phyloP scores from a whole-genome alignment of 2,797 vertebrate species.

The Tokudaia tokunoshimensis region DNA sequence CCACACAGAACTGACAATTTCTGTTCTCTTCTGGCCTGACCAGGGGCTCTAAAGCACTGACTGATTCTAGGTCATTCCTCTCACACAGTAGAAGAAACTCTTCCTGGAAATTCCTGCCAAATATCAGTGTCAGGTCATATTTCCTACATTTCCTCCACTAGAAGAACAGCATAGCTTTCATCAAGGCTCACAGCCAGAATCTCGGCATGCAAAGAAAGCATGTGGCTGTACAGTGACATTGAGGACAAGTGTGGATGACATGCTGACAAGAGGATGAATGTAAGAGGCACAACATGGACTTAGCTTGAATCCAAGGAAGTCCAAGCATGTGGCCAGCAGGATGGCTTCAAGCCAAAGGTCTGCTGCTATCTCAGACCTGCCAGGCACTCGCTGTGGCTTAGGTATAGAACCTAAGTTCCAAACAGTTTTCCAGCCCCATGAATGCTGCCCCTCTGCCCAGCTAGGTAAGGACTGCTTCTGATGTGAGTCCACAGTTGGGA shows the following conservation, averaged over 20 bases:
- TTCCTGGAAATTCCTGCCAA: slow-evolving; percentile 3
- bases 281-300: neutral
- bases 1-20: neutral
- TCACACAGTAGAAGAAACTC: neutral
- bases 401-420: neutral
- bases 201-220: neutral
- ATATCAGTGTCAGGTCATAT: slow-evolving; percentile 7
- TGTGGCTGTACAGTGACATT: neutral
- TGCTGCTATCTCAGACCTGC: neutral
- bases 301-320: neutral
- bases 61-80: neutral
- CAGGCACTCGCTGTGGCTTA: neutral
- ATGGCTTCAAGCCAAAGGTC: neutral
- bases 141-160: neutral
- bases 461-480: neutral
- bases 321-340: neutral
- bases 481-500: neutral
- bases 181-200: neutral
- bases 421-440: neutral
- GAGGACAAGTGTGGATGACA: neutral
- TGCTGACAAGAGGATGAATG: neutral
- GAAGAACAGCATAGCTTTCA: neutral
- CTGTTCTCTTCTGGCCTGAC: neutral
- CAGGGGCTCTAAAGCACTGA: neutral
- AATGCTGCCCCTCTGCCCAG: neutral